Percentiles rank a stretch among this genome's conserved stretches.
Evolutionary conservation across 2,797 vertebrate genomes (phyloP).

Genomic region (Sylvilagus floridanus): DNA sequence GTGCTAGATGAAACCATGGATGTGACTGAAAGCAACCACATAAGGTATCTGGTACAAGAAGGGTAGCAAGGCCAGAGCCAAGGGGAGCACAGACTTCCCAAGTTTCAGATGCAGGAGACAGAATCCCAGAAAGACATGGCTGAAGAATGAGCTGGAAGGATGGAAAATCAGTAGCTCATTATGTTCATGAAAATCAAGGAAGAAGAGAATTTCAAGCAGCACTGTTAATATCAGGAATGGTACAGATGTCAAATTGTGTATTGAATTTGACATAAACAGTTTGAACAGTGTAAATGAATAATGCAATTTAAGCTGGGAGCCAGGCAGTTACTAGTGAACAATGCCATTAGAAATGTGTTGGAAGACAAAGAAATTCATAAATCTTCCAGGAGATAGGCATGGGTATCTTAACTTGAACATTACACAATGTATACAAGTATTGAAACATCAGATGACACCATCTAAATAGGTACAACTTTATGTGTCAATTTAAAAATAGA

Average conservation of each 20-base stretch:
- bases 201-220: background rate
- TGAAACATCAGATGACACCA: too few species aligned
- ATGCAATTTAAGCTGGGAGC: background rate
- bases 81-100: background rate
- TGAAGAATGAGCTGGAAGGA: background rate
- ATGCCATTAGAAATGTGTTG: background rate
- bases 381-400: background rate
- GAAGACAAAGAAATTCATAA: background rate
- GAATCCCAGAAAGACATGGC: background rate
- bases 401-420: background rate
- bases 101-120: background rate
- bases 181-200: constrained; percentile 3
- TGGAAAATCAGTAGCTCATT: background rate
- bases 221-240: background rate
- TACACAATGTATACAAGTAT: too few species aligned
- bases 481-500: too few species aligned
- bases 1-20: background rate
- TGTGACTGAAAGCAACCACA: background rate
- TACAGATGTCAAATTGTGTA: background rate
- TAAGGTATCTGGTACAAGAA: background rate
- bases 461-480: too few species aligned
- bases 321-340: background rate
- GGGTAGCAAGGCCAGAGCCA: background rate
- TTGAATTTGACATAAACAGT: background rate
- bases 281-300: too few species aligned